These are phyloP conservation scores for Cossypha heuglini DNA, from an alignment of 2,797 vertebrate species.

Conservation along the genomic window DNA sequence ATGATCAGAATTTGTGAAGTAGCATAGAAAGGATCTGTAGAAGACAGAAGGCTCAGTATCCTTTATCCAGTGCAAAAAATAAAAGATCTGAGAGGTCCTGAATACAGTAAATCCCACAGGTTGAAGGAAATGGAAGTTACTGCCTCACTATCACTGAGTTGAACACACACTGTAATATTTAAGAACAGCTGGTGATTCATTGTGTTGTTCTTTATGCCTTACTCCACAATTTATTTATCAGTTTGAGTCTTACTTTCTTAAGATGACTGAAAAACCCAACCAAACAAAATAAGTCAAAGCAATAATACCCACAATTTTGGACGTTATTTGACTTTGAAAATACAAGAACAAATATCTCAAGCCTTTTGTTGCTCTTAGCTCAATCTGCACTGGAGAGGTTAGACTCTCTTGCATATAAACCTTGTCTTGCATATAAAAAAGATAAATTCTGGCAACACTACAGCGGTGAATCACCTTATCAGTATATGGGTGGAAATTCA, in stretches of 20 bases:
- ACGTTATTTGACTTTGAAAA: not conserved
- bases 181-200: not conserved
- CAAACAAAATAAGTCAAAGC: not conserved
- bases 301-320: not conserved
- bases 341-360: not conserved
- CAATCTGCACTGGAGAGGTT: not conserved
- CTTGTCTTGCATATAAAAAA: not conserved
- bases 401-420: not conserved
- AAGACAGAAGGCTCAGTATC: not conserved
- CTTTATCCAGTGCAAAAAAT: not conserved
- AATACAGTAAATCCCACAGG: not conserved
- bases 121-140: not conserved
- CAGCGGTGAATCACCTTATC: not conserved
- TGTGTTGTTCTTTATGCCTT: not conserved
- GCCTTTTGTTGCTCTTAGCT: not conserved
- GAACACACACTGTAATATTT: not conserved
- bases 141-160: not conserved
- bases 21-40: not conserved
- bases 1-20: not conserved
- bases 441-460: not conserved
- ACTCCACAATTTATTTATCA: not conserved
- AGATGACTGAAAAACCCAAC: not conserved
- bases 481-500: slow-evolving; percentile 29
- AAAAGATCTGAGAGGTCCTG: not conserved
- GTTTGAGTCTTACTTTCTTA: not conserved